These are phyloP conservation scores for Typhlomys cinereus DNA, from an alignment of 2,113 vertebrate species.

Conservation along the genomic window DNA sequence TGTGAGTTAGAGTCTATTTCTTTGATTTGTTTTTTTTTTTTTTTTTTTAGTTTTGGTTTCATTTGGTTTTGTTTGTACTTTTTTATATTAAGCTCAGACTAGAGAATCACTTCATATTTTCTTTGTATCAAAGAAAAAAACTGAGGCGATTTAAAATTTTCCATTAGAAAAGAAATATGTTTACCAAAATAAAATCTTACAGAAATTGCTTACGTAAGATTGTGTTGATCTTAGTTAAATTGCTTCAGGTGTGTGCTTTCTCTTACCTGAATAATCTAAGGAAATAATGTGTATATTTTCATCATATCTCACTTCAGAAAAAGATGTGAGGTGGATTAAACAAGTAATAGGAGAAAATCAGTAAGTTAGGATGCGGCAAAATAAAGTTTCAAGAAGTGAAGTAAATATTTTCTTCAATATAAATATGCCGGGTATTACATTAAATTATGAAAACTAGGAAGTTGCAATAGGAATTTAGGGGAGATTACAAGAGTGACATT, in stretches of 20 bases:
- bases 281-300: slow-evolving; percentile 1
- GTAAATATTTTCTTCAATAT: not conserved
- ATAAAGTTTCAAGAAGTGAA: slow-evolving; percentile 38
- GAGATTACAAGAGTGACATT: not conserved
- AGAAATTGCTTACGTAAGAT: slow-evolving; percentile 50
- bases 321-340: not conserved
- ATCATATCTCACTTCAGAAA: slow-evolving; percentile 40
- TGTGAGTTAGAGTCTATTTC: slow-evolving; percentile 20
- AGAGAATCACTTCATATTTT: slow-evolving; percentile 53
- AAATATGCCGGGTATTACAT: slow-evolving; percentile 15
- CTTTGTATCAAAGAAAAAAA: slow-evolving; percentile 44
- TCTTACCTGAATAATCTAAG: slow-evolving; percentile 35
- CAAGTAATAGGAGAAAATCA: slow-evolving; percentile 24
- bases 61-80: slow-evolving; percentile 19
- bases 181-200: slow-evolving; percentile 53
- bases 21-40: slow-evolving; percentile 50
- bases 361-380: slow-evolving; percentile 12
- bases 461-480: not conserved
- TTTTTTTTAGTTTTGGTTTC: slow-evolving; percentile 49
- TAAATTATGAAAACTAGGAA: slow-evolving; percentile 8
- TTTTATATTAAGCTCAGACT: slow-evolving; percentile 49
- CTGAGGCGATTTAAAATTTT: slow-evolving; percentile 41
- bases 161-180: slow-evolving; percentile 46
- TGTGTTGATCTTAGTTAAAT: slow-evolving; percentile 23
- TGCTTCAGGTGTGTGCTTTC: slow-evolving; percentile 39